Percentiles rank a stretch among this genome's conserved stretches.
These are phyloP conservation scores for Arrhamphus sclerolepis DNA, from an alignment of 2,797 vertebrate species.

Conservation along the genomic window DNA sequence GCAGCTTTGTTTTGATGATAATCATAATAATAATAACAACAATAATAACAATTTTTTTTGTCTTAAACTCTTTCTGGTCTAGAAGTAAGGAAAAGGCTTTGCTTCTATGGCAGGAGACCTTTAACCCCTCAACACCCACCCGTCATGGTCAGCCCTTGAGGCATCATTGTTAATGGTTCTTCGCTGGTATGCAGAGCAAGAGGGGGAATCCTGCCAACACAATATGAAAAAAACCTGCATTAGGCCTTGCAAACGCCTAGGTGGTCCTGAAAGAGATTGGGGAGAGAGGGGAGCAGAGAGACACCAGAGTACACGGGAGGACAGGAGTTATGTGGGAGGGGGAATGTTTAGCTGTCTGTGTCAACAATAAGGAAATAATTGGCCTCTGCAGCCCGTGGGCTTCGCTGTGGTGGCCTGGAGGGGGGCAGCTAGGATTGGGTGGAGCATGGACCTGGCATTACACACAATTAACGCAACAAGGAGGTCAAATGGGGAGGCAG, in stretches of 20 bases:
- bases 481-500: constrained; percentile 69
- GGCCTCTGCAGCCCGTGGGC: constrained; percentile 59
- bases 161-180: constrained; percentile 62
- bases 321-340: constrained; percentile 69
- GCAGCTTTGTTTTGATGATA: no score
- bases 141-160: constrained; percentile 51
- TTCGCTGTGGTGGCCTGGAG: constrained; percentile 28
- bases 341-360: constrained; percentile 76
- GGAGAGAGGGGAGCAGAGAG: constrained; percentile 42
- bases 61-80: constrained; percentile 21
- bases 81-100: constrained; percentile 54
- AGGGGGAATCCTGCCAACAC: constrained; percentile 56
- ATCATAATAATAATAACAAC: neutral
- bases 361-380: constrained; percentile 79
- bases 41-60: constrained; percentile 6
- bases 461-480: constrained; percentile 77
- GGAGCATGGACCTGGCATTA: constrained; percentile 70
- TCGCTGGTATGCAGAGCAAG: constrained; percentile 68
- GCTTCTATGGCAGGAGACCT: constrained; percentile 45
- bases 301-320: constrained; percentile 60
- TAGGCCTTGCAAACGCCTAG: constrained; percentile 60
- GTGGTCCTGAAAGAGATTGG: constrained; percentile 69
- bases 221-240: constrained; percentile 50
- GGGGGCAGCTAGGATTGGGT: constrained; percentile 42
- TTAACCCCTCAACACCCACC: constrained; percentile 52